phyloP scores from a whole-genome alignment of 2,797 vertebrate genomes.

The Oceanodroma leucorhoa region DNA sequence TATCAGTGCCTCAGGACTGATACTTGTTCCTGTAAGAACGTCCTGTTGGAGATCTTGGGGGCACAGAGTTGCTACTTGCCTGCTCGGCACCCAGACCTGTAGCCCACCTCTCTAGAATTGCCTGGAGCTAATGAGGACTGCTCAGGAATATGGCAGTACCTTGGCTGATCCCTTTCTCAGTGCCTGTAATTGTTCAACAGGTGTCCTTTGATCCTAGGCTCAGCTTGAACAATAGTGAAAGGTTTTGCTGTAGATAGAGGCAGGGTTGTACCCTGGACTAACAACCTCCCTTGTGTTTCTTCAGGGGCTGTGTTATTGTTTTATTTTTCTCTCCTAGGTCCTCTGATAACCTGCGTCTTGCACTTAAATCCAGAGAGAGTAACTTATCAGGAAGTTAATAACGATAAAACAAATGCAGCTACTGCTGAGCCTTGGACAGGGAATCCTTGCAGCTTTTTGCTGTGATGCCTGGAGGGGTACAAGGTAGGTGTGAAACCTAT shows the following conservation, averaged over 20 bases:
- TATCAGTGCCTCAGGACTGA: background rate
- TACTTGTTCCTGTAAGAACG: background rate
- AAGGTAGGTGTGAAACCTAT: background rate
- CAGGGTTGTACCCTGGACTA: background rate
- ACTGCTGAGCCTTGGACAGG: background rate
- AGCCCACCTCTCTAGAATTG: background rate
- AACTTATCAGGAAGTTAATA: background rate
- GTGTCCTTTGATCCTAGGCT: background rate
- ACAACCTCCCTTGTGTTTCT: background rate
- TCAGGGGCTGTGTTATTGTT: background rate
- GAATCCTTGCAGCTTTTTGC: background rate
- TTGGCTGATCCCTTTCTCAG: background rate
- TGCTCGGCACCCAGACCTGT: background rate
- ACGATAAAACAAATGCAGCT: background rate
- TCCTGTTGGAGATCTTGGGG: background rate
- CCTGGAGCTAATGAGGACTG: background rate
- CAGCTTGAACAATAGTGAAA: background rate
- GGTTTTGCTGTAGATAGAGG: background rate
- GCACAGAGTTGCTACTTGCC: background rate
- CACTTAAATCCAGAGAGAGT: background rate
- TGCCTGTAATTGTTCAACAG: background rate
- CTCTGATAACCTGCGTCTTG: background rate
- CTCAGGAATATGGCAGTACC: background rate
- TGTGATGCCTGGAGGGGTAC: background rate
- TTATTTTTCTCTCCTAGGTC: background rate